Evolutionary conservation across 2,797 vertebrate species (phyloP), one percentile per base, ranked within the genome.

Genomic region (Epinephelus coioides): DNA sequence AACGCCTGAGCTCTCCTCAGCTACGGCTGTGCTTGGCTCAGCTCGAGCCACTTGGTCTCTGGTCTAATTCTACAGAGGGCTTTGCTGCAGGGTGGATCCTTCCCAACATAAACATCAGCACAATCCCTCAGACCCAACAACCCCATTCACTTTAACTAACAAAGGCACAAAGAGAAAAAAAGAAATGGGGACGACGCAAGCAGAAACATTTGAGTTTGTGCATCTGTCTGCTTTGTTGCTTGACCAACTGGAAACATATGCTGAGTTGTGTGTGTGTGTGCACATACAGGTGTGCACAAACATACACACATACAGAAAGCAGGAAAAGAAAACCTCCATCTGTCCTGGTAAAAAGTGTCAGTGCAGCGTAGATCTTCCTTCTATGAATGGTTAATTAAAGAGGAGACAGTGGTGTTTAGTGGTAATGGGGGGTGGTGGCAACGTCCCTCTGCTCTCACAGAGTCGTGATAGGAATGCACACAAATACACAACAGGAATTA

Each of bases 351-450:
- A 93, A 43, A 94, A 90, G 89, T 79, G 84, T 88, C 83, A 88
- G 81, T n/a, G 81, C 75, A 55, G 63, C 73, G 73, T 86, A 91
- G 81, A 87, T 87, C 87, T 92, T 91, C 62, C 63, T 21, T 71
- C 78, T 73, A 81, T 88, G 88, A 90, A 86, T 83, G 82, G 75
- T 87, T 91, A 94, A 95, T 95, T 92, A 94, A 93, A 91, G 89
- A 89, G 88, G 82, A 93, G 92, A 91, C 89, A 76, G 84, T 88
- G 82, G 77, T 83, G 87, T 91, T 95, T 93, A 94, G 84, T 66
- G 80, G 85, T 92, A 90, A 92, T 88, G 87, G 89, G 84, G 86
- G 88, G 78, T 86, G 81, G 81, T 78, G 83, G 79, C 73, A 81
- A 78, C 69, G 63, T 84, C 91, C 84, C 79, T 85, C 74, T 15